Evolutionary conservation across 2,888 invertebrate species (phyloP).

Genomic region (Sphaerophoria taeniata): DNA sequence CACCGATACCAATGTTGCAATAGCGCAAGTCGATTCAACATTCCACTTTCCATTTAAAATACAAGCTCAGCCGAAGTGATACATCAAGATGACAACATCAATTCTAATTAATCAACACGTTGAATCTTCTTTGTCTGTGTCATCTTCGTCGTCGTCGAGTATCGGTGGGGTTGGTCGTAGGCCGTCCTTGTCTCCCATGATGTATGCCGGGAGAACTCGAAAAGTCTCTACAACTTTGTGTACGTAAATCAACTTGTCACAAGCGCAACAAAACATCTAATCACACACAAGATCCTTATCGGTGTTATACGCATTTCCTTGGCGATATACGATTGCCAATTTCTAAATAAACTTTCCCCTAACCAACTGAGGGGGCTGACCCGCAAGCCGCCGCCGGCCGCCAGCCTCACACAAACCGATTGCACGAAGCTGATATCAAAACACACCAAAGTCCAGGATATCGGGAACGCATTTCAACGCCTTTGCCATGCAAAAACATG

Average conservation of each 20-base stretch:
- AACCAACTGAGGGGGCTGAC: background rate
- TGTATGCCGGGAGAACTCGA: too few relatives aligned
- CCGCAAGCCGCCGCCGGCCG: background rate
- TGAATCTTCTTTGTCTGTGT: constrained; percentile 19
- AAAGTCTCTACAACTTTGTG: background rate
- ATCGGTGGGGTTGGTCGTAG: too few relatives aligned
- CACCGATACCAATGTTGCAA: background rate
- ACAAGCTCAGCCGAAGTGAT: constrained; percentile 38
- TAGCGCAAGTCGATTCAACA: background rate
- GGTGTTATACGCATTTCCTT: constrained; percentile 68
- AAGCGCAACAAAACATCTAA: constrained; percentile 31
- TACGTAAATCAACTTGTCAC: constrained; percentile 36
- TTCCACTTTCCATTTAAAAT: background rate
- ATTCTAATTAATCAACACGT: constrained; percentile 49
- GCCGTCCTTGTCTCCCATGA: too few relatives aligned
- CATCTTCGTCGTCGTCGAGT: background rate
- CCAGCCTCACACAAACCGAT: constrained; percentile 19
- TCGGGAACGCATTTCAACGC: constrained; percentile 68
- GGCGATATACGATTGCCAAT: constrained; percentile 12
- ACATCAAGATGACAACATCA: constrained; percentile 59
- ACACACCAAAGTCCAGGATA: constrained; percentile 39
- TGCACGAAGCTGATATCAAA: constrained; percentile 42
- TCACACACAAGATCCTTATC: constrained; percentile 64
- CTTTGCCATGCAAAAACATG: constrained; percentile 60
- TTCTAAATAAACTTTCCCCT: background rate